These are phyloP conservation scores for Emys orbicularis DNA, from an alignment of 2,797 vertebrate species.

Conservation along the genomic window DNA sequence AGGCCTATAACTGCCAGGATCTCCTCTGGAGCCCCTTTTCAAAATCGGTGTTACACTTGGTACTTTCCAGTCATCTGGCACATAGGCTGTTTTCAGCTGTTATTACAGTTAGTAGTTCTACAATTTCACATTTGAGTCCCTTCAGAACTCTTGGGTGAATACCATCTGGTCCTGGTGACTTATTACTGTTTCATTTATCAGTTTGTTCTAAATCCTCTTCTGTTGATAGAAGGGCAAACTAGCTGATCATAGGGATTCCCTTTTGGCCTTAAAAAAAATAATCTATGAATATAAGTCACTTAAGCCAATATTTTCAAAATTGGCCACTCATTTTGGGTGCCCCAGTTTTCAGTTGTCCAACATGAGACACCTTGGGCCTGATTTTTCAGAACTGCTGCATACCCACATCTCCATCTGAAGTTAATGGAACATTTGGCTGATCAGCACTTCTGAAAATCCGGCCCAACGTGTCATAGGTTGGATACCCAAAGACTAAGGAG, in stretches of 20 bases:
- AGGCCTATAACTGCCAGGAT: too few relatives aligned
- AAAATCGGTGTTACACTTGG: too few relatives aligned
- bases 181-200: too few relatives aligned
- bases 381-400: neutral
- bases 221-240: too few relatives aligned
- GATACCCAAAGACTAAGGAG: neutral
- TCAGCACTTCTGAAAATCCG: neutral
- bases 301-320: neutral
- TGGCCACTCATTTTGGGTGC: neutral
- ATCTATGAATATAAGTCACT: neutral
- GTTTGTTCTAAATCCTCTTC: too few relatives aligned
- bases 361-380: neutral
- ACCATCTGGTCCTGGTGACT: too few relatives aligned
- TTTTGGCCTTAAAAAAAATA: neutral
- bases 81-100: too few relatives aligned
- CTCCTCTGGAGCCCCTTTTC: too few relatives aligned
- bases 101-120: too few relatives aligned
- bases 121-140: too few relatives aligned
- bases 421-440: neutral
- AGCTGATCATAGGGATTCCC: neutral
- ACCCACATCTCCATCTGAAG: neutral
- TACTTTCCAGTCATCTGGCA: too few relatives aligned
- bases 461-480: neutral
- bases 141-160: too few relatives aligned
- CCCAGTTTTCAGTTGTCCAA: neutral